Evolutionary conservation across 2,888 invertebrate species (phyloP).

Genomic region (Trissolcus japonicus): DNA sequence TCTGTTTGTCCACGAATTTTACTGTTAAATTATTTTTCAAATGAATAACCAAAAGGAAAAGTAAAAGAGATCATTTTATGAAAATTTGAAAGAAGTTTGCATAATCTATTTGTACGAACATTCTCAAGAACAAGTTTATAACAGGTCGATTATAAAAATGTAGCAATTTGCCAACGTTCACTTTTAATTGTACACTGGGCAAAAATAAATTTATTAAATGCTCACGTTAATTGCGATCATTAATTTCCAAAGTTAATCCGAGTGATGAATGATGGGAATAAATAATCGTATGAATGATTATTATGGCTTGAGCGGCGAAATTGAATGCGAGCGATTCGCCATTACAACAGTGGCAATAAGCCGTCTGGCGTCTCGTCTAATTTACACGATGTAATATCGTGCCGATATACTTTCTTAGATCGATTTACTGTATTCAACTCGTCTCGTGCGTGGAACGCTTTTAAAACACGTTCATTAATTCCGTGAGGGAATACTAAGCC

Average conservation of each 20-base stretch:
- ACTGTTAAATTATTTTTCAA: no score
- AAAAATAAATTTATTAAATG: constrained; percentile 35
- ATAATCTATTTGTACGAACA: no score
- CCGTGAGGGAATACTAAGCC: constrained; percentile 14
- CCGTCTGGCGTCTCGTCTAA: constrained; percentile 40
- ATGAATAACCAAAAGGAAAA: no score
- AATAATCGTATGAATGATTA: constrained; percentile 40
- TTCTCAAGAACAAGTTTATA: no score
- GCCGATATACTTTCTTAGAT: constrained; percentile 30
- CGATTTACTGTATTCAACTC: constrained; percentile 34
- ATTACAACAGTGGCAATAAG: constrained; percentile 44
- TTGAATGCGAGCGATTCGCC: constrained; percentile 39
- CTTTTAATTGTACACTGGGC: constrained; percentile 17
- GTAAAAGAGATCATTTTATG: no score
- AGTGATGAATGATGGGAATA: constrained; percentile 44
- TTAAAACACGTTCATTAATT: constrained; percentile 33
- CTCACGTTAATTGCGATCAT: constrained; percentile 31
- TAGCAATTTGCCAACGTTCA: constrained; percentile 20
- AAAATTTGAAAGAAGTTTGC: no score
- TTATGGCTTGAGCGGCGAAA: constrained; percentile 39
- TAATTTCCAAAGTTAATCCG: constrained; percentile 28
- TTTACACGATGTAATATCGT: constrained; percentile 43
- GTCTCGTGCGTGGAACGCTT: constrained; percentile 30
- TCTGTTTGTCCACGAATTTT: no score
- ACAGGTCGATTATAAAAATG: constrained; percentile 11